Base-by-base conservation (phyloP, 2,113 vertebrate species). In the Phyllostomus hastatus region DNA sequence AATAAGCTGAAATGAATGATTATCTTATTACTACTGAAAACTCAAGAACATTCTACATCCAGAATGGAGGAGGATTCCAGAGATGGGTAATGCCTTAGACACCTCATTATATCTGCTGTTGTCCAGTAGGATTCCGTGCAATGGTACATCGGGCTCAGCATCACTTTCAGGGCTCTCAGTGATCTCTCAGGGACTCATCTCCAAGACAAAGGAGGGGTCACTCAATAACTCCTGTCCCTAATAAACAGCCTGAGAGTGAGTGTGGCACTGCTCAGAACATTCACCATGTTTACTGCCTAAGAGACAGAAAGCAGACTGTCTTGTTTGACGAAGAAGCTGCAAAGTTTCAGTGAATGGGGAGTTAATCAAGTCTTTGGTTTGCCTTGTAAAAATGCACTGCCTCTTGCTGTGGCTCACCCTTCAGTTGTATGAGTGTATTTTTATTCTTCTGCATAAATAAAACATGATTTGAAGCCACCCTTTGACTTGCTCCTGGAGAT, bases 341-440 rank as follows among this genome's bases (percentile, higher is more conserved):
- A 98, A 98, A 98, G 85, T 97, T 98, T 98, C 97, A 98, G 97
- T 97, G 97, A 98, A 96, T 97, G 83, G 89, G 96, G 94, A 22
- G 69, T 99, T 98, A 98, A 98, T 98, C 98, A 99, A 98, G 95
- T 28, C 95, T 98, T 97, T 97, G 72, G 41, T 97, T 97, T 97
- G 96, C 95, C 97, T 97, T 95, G 96, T 97, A 98, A 98, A 98
- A 98, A 97, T 97, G 96, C 73, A 95, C 97, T 95, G 95, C 92
- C 96, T 97, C 90, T 1, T 88, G 92, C 94, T 97, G 96, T 79
- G 82, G 95, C 93, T 97, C 85, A 97, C 97, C 94, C 96, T 98
- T 98, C 96, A 97, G 97, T 95, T 72, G 72, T 97, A 93, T 41
- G 80, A 91, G n/a, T 96, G 88, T 83, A 96, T 97, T 98, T 98